Conservation (phyloP, 2,888 invertebrate species). For the Latheticus oryzae region DNA sequence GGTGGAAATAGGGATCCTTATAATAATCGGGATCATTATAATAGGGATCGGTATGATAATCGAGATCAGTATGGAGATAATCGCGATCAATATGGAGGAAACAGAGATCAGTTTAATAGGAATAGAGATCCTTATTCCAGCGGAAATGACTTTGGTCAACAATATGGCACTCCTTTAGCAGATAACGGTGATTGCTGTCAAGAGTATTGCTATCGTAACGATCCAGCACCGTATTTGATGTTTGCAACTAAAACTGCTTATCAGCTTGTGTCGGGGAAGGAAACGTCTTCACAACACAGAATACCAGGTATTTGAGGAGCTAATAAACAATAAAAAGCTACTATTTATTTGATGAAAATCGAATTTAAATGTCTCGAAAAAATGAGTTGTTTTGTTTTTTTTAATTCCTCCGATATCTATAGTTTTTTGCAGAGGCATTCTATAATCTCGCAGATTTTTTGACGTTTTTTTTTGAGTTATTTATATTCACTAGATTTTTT, state of each 20-base stretch:
- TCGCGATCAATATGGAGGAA: conserved; percentile 25
- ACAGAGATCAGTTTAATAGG: conserved; percentile 12
- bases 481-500: no score
- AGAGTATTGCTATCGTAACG: conserved; percentile 71
- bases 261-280: conserved; percentile 73
- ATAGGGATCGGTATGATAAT: conserved; percentile 17
- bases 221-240: conserved; percentile 74
- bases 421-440: no score
- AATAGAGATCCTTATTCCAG: conserved; percentile 29
- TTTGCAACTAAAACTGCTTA: conserved; percentile 84
- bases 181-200: conserved; percentile 64
- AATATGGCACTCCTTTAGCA: conserved; percentile 36
- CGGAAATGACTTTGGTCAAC: conserved; percentile 16
- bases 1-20: conserved; percentile 38
- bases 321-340: no score
- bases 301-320: conserved; percentile 77
- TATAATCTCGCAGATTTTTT: no score
- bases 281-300: conserved; percentile 69
- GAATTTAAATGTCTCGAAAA: no score
- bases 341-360: no score
- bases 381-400: no score
- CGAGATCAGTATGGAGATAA: conserved; percentile 25
- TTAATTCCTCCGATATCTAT: no score
- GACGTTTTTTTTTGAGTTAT: no score
- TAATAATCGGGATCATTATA: conserved; percentile 33